Base-by-base conservation (phyloP, 1,140 invertebrate genomes). In the Trichonephila clavata region DNA sequence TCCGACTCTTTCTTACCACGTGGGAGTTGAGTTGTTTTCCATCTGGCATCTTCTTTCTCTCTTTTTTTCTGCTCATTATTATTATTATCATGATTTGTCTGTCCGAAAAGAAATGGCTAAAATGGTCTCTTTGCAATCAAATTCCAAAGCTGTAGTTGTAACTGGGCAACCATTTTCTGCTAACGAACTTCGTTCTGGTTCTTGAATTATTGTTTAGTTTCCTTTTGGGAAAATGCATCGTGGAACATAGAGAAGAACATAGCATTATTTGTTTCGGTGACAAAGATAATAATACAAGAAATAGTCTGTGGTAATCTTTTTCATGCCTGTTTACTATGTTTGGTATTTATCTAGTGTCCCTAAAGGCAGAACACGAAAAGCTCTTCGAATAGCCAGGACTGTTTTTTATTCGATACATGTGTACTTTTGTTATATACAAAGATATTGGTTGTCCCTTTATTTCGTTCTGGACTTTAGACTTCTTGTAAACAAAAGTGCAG, bases 1-100 rank as follows among this genome's bases (percentile, higher is more conserved):
- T 91, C 60, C 83, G 77, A 59, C 60, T 91, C 77, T 91, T 91
- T 91, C 90, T 61, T 21, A 59, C 80, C 90, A 91, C 77, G 90
- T 50, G 90, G 90, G 90, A 91, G 90, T 91, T 91, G 90, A 91
- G 80, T 91, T 83, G 80, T 27, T 80, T 60, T 14, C 50, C 24
- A 77, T 50, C 90, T 84, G 20, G 63, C 0, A 83, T 43, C 43
- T 83, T n/a, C n/a, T 21, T 57, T 57, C 24, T 39, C 24, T 83
- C n/a, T 43, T 83, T 50, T 83, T 43, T 50, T 83, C 3, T 24
- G 3, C 7, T 77, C 16, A 5, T 77, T 77, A 32, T 77, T 39
- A 39, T 59, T 59, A 83, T 59, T 57, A 57, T 24, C 61, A 63
- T 77, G 71, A 77, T 68, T 27, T 27, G n/a, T 68, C 24, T 68